Percentiles rank a stretch among this genome's conserved stretches.
These are phyloP conservation scores for Amphipyra tragopoginis DNA, from an alignment of 2,888 invertebrate species.

Conservation along the genomic window DNA sequence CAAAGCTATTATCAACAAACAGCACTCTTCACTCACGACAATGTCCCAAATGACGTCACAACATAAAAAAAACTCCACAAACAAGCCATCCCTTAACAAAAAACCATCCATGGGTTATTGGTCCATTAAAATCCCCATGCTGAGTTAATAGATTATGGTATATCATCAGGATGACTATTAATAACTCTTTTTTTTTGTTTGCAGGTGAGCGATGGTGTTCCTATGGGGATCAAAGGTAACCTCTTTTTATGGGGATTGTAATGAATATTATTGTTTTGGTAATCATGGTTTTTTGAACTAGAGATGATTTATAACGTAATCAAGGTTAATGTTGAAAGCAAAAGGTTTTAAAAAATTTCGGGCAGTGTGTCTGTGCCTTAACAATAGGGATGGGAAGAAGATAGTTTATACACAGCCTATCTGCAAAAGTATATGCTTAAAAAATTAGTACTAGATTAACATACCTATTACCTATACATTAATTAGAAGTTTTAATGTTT, in stretches of 20 bases:
- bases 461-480: not conserved
- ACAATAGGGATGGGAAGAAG: too few species aligned
- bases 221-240: conserved; percentile 50
- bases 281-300: conserved; percentile 18
- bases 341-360: not conserved
- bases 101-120: conserved; percentile 9
- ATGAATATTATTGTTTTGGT: conserved; percentile 18
- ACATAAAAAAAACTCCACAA: conserved; percentile 21
- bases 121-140: conserved; percentile 52
- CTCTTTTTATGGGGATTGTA: conserved; percentile 25
- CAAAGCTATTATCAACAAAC: not conserved
- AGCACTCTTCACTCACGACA: too few species aligned
- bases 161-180: conserved; percentile 53
- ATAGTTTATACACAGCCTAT: too few species aligned
- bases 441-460: too few species aligned
- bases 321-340: not conserved
- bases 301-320: conserved; percentile 40
- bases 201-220: conserved; percentile 66
- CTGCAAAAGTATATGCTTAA: too few species aligned
- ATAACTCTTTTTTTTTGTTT: conserved; percentile 62
- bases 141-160: conserved; percentile 53
- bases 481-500: too few species aligned
- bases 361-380: too few species aligned
- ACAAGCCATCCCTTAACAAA: conserved; percentile 18
- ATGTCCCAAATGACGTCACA: not conserved